Percentiles rank a stretch among this genome's conserved stretches.
Conservation (phyloP, 1,140 invertebrate genomes). For the Saccostrea cuccullata region DNA sequence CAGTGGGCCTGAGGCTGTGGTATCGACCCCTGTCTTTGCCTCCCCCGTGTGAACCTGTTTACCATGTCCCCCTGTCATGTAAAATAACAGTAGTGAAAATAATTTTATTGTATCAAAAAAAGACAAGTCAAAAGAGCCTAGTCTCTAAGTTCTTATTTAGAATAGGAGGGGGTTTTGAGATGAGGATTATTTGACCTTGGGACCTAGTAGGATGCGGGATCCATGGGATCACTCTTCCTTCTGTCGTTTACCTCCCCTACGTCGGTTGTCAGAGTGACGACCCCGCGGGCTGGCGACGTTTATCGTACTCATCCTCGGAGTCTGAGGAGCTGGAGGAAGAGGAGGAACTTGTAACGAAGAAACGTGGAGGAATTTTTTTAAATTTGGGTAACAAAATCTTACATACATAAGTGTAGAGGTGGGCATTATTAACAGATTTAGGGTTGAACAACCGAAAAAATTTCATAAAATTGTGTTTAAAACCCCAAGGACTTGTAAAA, state of each 20-base stretch:
- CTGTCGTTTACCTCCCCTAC: constrained; percentile 55
- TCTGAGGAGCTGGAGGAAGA: constrained; percentile 64
- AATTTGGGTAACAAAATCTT: too few relatives aligned
- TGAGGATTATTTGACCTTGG: constrained; percentile 80
- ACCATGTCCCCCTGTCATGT: constrained; percentile 87
- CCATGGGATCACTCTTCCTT: constrained; percentile 90
- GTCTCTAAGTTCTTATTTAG: too few relatives aligned
- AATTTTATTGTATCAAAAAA: neutral
- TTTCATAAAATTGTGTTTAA: too few relatives aligned
- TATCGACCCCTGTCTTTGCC: constrained; percentile 92
- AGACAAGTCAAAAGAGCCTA: too few relatives aligned
- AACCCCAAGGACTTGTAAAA: too few relatives aligned
- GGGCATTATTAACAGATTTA: too few relatives aligned
- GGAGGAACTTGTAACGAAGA: constrained; percentile 62
- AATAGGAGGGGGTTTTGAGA: too few relatives aligned
- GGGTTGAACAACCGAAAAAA: too few relatives aligned
- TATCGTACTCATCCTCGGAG: constrained; percentile 64
- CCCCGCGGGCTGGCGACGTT: constrained; percentile 49
- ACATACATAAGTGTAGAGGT: too few relatives aligned
- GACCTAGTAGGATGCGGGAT: constrained; percentile 91
- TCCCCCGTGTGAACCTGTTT: constrained; percentile 85
- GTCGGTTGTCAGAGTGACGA: constrained; percentile 36
- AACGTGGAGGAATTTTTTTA: neutral
- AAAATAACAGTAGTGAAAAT: neutral
- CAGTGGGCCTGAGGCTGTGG: constrained; percentile 90